Conservation (phyloP, 2,888 invertebrate genomes). For the Cotesia congregata region DNA sequence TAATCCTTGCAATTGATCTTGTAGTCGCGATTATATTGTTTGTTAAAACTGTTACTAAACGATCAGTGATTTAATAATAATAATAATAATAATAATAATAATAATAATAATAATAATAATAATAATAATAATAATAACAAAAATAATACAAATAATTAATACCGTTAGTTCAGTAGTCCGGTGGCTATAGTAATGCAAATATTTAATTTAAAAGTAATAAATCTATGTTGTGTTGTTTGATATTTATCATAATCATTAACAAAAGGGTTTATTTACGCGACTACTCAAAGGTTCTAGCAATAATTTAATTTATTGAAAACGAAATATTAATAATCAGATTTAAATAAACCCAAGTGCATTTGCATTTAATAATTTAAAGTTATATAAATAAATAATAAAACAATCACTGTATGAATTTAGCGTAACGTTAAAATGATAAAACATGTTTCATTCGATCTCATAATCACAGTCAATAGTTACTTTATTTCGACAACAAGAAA, state of each 20-base stretch:
- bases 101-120: too few species aligned
- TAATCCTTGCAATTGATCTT: not conserved
- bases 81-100: too few species aligned
- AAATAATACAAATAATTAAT: too few species aligned
- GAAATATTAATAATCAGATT: too few species aligned
- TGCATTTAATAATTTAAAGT: not conserved
- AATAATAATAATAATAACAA: too few species aligned
- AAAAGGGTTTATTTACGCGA: not conserved
- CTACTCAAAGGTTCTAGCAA: not conserved
- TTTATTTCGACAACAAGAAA: constrained; percentile 31
- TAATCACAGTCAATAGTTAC: constrained; percentile 53
- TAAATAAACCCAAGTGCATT: not conserved
- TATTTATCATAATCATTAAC: too few species aligned
- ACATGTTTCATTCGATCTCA: constrained; percentile 48
- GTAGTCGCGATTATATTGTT: not conserved
- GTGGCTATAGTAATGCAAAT: too few species aligned
- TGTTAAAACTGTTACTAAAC: too few species aligned
- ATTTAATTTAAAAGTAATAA: too few species aligned
- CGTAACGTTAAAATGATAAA: constrained; percentile 45
- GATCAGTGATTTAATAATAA: too few species aligned
- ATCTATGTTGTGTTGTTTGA: too few species aligned
- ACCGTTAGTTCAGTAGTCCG: too few species aligned
- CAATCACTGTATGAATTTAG: constrained; percentile 57
- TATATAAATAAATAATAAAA: constrained; percentile 21
- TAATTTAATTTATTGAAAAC: constrained; percentile 7